Conservation (phyloP, 23 tunicate species). For the Styela clava region DNA sequence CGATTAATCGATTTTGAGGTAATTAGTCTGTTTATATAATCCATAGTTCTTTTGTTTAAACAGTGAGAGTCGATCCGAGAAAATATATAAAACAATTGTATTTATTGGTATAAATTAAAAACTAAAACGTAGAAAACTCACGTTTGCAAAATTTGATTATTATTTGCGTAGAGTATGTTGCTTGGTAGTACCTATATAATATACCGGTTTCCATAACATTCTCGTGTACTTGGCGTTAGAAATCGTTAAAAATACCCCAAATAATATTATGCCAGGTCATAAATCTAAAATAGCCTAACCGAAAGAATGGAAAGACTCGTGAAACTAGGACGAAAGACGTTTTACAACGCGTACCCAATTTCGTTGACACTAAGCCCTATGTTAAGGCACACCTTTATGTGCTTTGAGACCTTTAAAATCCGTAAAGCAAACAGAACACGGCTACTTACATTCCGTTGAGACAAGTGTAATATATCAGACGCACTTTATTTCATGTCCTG, state of each 20-base stretch:
- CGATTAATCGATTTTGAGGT: too few relatives aligned
- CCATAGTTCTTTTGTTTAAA: too few relatives aligned
- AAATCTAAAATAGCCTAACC: neutral
- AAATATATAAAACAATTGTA: too few relatives aligned
- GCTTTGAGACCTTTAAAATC: slow-evolving; percentile 1
- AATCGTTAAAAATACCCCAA: neutral
- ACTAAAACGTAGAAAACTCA: too few relatives aligned
- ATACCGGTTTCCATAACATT: too few relatives aligned
- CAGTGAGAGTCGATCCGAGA: too few relatives aligned
- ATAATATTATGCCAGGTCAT: neutral
- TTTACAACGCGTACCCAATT: neutral
- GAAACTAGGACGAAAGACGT: neutral
- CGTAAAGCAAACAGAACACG: neutral
- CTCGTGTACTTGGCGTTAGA: too few relatives aligned
- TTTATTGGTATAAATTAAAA: too few relatives aligned
- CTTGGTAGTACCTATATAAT: too few relatives aligned
- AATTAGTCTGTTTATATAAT: too few relatives aligned
- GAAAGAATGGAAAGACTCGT: neutral
- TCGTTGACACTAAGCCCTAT: neutral
- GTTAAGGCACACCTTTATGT: neutral
- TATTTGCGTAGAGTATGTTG: too few relatives aligned
- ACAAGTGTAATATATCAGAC: neutral
- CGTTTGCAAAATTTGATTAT: too few relatives aligned
- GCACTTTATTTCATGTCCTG: neutral
- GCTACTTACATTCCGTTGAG: slow-evolving; percentile 3